phyloP scores from a whole-genome alignment of 2,113 vertebrate species.

The Rhizomys pruinosus region DNA sequence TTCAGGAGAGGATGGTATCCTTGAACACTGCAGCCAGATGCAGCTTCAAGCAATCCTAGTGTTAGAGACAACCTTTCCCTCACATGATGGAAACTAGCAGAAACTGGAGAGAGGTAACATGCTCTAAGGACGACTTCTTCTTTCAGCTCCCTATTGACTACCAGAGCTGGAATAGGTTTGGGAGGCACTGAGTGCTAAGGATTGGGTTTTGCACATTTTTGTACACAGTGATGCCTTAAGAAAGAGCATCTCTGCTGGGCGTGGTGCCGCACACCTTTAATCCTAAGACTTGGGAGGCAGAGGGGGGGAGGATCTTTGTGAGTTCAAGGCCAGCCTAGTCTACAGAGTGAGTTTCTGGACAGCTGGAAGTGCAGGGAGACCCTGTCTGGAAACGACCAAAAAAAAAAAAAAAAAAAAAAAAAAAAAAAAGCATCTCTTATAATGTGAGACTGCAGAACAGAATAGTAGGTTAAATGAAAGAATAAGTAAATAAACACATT shows the following conservation, averaged over 20 bases:
- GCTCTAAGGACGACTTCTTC: neutral
- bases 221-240: neutral
- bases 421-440: too few relatives aligned
- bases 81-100: neutral
- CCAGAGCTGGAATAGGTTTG: neutral
- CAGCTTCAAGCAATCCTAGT: neutral
- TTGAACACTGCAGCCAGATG: neutral
- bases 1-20: conserved; percentile 23
- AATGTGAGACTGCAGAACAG: neutral
- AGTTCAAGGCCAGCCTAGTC: too few relatives aligned
- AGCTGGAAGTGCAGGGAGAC: too few relatives aligned
- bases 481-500: neutral
- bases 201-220: neutral
- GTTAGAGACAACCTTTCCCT: neutral
- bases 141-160: neutral
- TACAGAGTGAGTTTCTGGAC: too few relatives aligned
- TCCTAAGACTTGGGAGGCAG: too few relatives aligned
- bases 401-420: too few relatives aligned
- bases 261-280: too few relatives aligned
- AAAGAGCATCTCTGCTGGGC: too few relatives aligned
- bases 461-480: neutral
- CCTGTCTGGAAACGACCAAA: too few relatives aligned
- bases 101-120: conserved; percentile 27
- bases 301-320: too few relatives aligned
- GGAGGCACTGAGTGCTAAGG: neutral